phyloP scores from a whole-genome alignment of 35 echinoderm and acorn worm genomes.

The Chiridota heheva region DNA sequence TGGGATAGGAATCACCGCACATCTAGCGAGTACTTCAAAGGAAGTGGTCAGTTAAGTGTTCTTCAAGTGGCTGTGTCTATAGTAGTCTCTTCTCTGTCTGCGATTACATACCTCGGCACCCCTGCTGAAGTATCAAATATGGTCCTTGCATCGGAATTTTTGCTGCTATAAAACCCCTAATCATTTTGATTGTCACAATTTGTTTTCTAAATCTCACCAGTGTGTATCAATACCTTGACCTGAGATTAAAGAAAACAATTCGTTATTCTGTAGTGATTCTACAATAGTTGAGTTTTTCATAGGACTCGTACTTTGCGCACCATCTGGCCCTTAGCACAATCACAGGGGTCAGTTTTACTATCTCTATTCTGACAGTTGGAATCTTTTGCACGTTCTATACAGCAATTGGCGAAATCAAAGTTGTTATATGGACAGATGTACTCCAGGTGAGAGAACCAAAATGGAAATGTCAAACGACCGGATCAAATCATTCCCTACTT shows the following conservation, averaged over 20 bases:
- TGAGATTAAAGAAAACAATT: conserved; percentile 30
- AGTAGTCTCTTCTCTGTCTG: conserved; percentile 6
- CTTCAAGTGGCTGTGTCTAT: conserved; percentile 26
- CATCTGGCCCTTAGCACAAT: no score
- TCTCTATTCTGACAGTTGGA: no score
- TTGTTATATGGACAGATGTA: no score
- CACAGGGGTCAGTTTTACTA: no score
- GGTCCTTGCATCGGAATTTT: conserved; percentile 18
- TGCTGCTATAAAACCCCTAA: not conserved
- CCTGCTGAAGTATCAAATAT: conserved; percentile 28
- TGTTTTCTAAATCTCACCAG: conserved; percentile 13
- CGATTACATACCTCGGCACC: conserved; percentile 43
- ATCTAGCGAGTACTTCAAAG: conserved; percentile 8
- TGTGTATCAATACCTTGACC: conserved; percentile 3
- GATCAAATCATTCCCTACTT: not conserved
- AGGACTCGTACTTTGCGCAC: no score
- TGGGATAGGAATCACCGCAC: conserved; percentile 5
- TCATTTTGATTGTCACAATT: not conserved
- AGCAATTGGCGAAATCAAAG: no score
- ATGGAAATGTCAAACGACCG: not conserved
- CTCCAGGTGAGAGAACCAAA: no score
- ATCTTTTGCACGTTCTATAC: no score
- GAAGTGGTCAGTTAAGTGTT: conserved; percentile 4
- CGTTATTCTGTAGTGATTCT: not conserved
- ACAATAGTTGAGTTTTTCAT: no score